Conservation (phyloP, 2,888 invertebrate species). For the Drosophila planitibia region DNA sequence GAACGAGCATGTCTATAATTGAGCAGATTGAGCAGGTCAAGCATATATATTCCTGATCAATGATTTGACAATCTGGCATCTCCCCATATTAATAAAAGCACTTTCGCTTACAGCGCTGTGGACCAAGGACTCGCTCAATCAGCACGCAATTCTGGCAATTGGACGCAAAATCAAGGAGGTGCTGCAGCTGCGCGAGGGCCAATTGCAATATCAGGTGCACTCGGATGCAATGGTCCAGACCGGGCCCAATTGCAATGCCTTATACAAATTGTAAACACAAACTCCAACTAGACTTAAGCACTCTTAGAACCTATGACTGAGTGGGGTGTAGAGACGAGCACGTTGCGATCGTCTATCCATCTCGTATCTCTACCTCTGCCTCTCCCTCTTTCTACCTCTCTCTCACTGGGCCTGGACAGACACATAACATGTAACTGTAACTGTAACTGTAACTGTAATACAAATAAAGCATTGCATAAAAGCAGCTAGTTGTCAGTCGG, state of each 20-base stretch:
- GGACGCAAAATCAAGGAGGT: conserved; percentile 94
- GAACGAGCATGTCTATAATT: not conserved
- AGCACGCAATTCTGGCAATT: conserved; percentile 92
- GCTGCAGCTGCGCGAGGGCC: conserved; percentile 87
- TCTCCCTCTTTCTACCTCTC: not conserved
- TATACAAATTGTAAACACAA: conserved; percentile 52
- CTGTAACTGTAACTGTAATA: not conserved
- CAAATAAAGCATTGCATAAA: conserved; percentile 30
- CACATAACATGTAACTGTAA: not conserved
- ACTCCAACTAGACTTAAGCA: not conserved
- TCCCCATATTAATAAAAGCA: not conserved
- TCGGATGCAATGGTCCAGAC: conserved; percentile 93
- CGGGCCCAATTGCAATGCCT: conserved; percentile 90
- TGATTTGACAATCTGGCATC: not conserved
- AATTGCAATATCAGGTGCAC: conserved; percentile 90
- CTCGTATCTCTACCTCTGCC: not conserved
- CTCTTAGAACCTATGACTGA: not conserved
- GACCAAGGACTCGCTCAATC: conserved; percentile 93
- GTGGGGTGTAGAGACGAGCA: conserved; percentile 35
- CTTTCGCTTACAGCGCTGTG: conserved; percentile 88
- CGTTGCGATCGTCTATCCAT: conserved; percentile 39
- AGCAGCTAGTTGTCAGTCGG: conserved; percentile 1
- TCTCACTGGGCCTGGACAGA: not conserved
- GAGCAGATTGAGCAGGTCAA: not conserved
- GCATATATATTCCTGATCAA: not conserved